A percentile compares a stretch with the other conserved stretches of the same genome.
Conservation (phyloP, 2,888 invertebrate species). For the Cacoxenus indagator region DNA sequence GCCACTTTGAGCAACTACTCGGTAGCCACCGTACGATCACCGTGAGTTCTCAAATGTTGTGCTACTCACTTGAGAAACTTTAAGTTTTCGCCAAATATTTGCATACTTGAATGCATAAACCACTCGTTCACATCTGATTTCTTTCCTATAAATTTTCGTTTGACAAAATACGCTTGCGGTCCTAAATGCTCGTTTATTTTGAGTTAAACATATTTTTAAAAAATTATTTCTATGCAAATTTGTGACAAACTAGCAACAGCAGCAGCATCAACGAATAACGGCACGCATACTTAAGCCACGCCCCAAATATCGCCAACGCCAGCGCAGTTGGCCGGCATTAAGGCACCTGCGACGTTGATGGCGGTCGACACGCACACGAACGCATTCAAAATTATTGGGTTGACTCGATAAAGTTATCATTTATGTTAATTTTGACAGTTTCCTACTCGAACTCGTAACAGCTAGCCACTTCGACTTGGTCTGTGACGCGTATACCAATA, state of each 20-base stretch:
- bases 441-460: neutral
- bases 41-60: neutral
- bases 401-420: constrained; percentile 59
- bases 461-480: neutral
- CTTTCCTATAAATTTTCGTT: neutral
- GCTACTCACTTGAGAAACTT: too few relatives aligned
- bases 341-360: neutral
- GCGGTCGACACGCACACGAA: constrained; percentile 38
- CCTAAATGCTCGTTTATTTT: neutral
- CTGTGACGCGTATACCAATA: neutral
- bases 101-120: too few relatives aligned
- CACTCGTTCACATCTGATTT: too few relatives aligned
- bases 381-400: constrained; percentile 45
- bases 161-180: neutral
- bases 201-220: neutral
- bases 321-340: constrained; percentile 18
- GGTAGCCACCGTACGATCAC: neutral
- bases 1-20: constrained; percentile 38
- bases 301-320: neutral
- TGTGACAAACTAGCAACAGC: constrained; percentile 45
- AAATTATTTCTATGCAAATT: constrained; percentile 9
- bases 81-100: too few relatives aligned
- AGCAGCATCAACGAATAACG: constrained; percentile 34
- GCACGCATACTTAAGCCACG: constrained; percentile 11
- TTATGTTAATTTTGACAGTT: constrained; percentile 57